Conservation (phyloP, 2,113 vertebrate species). For the Trichomycterus rosablanca region DNA sequence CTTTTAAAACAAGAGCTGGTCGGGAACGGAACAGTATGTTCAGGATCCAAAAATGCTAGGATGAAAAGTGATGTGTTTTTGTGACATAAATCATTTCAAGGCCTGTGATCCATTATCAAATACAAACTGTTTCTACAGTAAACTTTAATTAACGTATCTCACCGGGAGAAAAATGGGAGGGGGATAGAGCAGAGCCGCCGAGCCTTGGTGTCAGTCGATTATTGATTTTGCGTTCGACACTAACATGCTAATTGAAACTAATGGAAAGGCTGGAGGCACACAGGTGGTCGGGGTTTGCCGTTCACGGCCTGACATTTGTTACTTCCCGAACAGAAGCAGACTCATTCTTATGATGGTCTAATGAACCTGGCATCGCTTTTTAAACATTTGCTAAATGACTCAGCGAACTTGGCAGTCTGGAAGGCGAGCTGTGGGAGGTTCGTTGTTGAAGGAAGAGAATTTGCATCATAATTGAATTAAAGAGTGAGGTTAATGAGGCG, state of each 20-base stretch:
- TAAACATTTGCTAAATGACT: slow-evolving; percentile 50
- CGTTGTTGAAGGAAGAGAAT: slow-evolving; percentile 1
- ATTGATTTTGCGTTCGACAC: slow-evolving; percentile 48
- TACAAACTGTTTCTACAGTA: slow-evolving; percentile 22
- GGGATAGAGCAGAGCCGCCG: background rate
- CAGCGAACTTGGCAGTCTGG: slow-evolving; percentile 16
- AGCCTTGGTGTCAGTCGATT: slow-evolving; percentile 16
- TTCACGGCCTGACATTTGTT: slow-evolving; percentile 23
- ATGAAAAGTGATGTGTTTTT: slow-evolving; percentile 24
- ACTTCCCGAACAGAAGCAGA: slow-evolving; percentile 35
- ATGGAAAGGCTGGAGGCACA: slow-evolving; percentile 39
- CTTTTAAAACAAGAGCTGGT: background rate
- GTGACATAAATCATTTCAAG: slow-evolving; percentile 38
- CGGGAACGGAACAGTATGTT: slow-evolving; percentile 7
- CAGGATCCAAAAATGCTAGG: slow-evolving; percentile 17
- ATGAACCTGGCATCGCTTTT: slow-evolving; percentile 55
- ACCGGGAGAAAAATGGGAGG: slow-evolving; percentile 1
- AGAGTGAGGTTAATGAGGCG: slow-evolving; percentile 23
- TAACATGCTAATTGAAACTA: slow-evolving; percentile 48
- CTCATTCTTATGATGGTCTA: slow-evolving; percentile 65
- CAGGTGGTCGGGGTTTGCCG: slow-evolving; percentile 35
- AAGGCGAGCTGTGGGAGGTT: slow-evolving; percentile 10
- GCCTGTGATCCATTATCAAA: slow-evolving; percentile 28
- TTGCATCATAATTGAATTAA: slow-evolving; percentile 23
- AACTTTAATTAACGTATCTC: slow-evolving; percentile 32